Percentiles rank a stretch among this genome's conserved stretches.
phyloP scores from a whole-genome alignment of 92 coral and sea anemone genomes.

The Porites lobata region DNA sequence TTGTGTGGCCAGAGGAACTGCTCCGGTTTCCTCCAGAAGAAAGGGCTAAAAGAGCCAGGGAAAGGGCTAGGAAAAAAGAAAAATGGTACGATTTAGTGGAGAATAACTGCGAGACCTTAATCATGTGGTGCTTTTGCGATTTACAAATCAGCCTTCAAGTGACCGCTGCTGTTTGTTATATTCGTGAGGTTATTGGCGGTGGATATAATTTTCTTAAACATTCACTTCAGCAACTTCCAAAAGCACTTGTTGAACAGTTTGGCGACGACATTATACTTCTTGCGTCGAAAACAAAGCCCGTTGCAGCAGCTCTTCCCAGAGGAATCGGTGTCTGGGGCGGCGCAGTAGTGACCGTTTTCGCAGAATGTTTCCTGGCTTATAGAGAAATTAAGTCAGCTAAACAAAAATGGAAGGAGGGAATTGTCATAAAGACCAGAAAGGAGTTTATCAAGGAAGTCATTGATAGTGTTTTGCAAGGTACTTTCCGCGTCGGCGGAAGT shows the following conservation, averaged over 20 bases:
- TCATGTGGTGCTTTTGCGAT: slow-evolving; percentile 8
- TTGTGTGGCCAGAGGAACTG: slow-evolving; percentile 62
- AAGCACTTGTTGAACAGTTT: background rate
- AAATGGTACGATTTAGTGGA: background rate
- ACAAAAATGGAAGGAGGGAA: background rate
- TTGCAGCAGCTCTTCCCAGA: background rate
- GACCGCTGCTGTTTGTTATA: background rate
- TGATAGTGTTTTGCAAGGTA: background rate
- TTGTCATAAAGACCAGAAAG: background rate
- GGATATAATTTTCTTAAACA: background rate
- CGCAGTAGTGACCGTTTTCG: background rate
- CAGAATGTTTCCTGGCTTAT: background rate
- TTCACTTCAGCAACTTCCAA: slow-evolving; percentile 3
- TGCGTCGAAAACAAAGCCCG: too few species aligned
- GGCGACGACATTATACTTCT: background rate
- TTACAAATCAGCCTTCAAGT: background rate
- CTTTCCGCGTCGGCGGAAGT: background rate
- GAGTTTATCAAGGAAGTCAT: background rate
- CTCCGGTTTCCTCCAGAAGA: background rate
- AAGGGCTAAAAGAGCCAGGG: background rate
- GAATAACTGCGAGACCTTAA: background rate
- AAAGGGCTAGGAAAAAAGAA: background rate
- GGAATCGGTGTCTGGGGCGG: background rate
- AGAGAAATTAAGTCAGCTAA: slow-evolving; percentile 6
- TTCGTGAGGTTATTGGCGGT: background rate